phyloP scores from a whole-genome alignment of 2,888 invertebrate genomes.

The Eupithecia subfuscata region DNA sequence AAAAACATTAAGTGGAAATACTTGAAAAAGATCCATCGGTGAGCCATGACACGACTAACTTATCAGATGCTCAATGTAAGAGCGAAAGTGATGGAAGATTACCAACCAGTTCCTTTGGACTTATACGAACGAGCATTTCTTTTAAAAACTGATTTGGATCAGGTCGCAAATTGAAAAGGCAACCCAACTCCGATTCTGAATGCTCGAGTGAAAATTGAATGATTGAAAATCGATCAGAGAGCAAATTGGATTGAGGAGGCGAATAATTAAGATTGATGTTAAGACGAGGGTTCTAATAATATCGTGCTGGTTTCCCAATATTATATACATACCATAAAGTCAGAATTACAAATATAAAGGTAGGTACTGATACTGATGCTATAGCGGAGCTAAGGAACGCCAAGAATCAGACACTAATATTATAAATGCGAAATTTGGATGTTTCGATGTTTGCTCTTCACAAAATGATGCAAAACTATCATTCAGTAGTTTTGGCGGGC shows the following conservation, averaged over 20 bases:
- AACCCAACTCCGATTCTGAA: background rate
- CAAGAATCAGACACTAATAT: too few species aligned
- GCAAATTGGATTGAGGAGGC: background rate
- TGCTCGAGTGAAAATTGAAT: background rate
- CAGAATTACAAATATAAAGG: background rate
- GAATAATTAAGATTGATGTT: background rate
- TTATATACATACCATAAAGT: background rate
- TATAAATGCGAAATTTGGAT: too few species aligned
- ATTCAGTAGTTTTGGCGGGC: too few species aligned
- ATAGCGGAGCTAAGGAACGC: background rate
- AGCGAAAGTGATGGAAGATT: slow-evolving; percentile 43
- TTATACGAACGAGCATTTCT: slow-evolving; percentile 4
- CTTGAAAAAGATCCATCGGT: slow-evolving; percentile 27
- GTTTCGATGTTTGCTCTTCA: too few species aligned
- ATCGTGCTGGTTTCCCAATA: background rate
- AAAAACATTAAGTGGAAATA: slow-evolving; percentile 20
- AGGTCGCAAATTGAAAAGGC: background rate
- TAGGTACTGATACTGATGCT: background rate
- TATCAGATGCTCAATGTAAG: slow-evolving; percentile 42
- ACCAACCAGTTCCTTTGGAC: slow-evolving; percentile 20
- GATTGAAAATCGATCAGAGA: background rate
- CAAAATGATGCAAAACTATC: too few species aligned
- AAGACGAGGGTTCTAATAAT: background rate
- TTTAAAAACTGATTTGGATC: background rate
- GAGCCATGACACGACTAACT: slow-evolving; percentile 19